phyloP scores from a whole-genome alignment of 2,888 invertebrate species.

The Trisateles emortualis region DNA sequence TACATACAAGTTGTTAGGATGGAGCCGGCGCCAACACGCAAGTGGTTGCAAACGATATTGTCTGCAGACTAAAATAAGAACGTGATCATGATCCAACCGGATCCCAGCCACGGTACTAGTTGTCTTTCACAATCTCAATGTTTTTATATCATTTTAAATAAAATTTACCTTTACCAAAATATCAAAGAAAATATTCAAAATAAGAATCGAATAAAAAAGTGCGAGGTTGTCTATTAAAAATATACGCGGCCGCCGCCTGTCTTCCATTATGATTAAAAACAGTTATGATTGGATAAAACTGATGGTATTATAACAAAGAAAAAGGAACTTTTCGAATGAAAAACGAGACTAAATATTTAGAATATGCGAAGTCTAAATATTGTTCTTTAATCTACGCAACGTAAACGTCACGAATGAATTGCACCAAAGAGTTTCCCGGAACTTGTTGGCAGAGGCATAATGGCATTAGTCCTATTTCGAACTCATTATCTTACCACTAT shows the following conservation, averaged over 20 bases:
- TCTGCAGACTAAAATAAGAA: constrained; percentile 50
- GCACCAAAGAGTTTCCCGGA: constrained; percentile 1
- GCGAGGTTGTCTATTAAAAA: constrained; percentile 8
- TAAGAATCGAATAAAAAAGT: constrained; percentile 10
- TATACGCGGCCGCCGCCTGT: not conserved
- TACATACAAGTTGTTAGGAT: constrained; percentile 13
- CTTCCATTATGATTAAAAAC: constrained; percentile 9
- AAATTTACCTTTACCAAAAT: constrained; percentile 12
- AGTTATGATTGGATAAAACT: constrained; percentile 9
- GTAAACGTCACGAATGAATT: not conserved
- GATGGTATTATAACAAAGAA: constrained; percentile 3
- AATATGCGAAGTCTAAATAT: constrained; percentile 8
- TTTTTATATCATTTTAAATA: constrained; percentile 28
- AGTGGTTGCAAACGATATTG: constrained; percentile 25
- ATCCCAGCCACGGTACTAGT: constrained; percentile 31
- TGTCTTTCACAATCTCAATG: constrained; percentile 22
- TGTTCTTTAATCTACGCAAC: not conserved
- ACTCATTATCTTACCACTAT: not conserved
- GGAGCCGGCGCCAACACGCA: not conserved
- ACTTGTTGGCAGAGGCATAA: not conserved
- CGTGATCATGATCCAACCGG: constrained; percentile 45
- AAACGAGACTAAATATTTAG: constrained; percentile 12
- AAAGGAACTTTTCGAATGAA: not conserved
- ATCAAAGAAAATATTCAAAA: not conserved
- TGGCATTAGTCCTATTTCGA: not conserved